phyloP scores from a whole-genome alignment of 2,888 invertebrate species.

The Mythimna vitellina region DNA sequence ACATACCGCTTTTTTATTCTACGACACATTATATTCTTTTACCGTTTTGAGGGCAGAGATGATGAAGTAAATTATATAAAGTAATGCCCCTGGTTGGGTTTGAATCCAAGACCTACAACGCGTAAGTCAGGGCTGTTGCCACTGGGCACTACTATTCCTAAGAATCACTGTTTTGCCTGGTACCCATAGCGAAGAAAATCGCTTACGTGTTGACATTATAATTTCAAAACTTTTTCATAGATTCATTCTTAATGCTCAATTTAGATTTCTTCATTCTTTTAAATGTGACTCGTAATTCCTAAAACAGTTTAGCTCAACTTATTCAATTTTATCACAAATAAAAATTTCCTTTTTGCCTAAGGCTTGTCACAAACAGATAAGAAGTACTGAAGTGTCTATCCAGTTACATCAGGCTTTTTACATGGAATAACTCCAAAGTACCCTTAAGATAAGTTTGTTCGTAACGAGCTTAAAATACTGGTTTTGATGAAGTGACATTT shows the following conservation, averaged over 20 bases:
- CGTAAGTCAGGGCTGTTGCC: no score
- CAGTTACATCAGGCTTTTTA: slow-evolving; percentile 26
- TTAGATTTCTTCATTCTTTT: neutral
- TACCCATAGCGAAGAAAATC: no score
- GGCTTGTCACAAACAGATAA: slow-evolving; percentile 27
- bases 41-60: no score
- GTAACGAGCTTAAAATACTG: slow-evolving; percentile 47
- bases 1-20: no score
- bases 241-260: neutral
- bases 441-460: slow-evolving; percentile 46
- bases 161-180: no score
- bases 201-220: no score
- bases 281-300: neutral
- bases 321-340: slow-evolving; percentile 8
- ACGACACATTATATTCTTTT: no score
- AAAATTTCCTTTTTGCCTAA: neutral
- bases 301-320: neutral
- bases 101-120: no score
- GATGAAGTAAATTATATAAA: no score
- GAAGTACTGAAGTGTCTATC: slow-evolving; percentile 28
- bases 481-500: slow-evolving; percentile 58
- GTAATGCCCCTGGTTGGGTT: no score
- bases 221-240: no score
- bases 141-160: no score
- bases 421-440: slow-evolving; percentile 27